phyloP scores from a whole-genome alignment of 92 coral and sea anemone genomes.

The Nematostella vectensis region DNA sequence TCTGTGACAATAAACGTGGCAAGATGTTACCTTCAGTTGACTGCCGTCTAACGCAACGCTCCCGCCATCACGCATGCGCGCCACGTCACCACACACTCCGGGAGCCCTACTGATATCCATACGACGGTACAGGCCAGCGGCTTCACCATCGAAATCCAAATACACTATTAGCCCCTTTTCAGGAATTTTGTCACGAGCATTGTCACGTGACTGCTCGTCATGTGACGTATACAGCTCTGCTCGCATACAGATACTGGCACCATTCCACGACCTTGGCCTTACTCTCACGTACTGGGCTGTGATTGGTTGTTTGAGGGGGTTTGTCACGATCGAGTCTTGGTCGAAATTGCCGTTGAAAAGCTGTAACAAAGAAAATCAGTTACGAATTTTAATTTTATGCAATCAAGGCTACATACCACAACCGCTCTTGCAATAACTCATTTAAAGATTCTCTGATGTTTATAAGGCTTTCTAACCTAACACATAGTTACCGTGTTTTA shows the following conservation, averaged over 20 bases:
- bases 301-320: constrained; percentile 35
- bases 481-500: no score
- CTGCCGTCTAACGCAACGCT: constrained; percentile 45
- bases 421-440: no score
- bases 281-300: constrained; percentile 29
- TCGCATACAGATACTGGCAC: constrained; percentile 31
- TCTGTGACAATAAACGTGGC: no score
- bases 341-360: constrained; percentile 15
- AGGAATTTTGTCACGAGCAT: constrained; percentile 9
- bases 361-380: constrained; percentile 8
- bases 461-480: no score
- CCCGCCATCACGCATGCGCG: constrained; percentile 47
- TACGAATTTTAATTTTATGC: no score
- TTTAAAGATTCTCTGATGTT: no score
- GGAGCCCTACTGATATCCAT: constrained; percentile 40
- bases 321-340: constrained; percentile 16
- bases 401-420: no score
- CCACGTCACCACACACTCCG: constrained; percentile 69
- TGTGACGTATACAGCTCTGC: constrained; percentile 30
- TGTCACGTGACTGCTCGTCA: constrained; percentile 19
- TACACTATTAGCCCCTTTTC: constrained; percentile 45
- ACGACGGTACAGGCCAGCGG: constrained; percentile 37
- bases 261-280: constrained; percentile 27
- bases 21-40: constrained; percentile 58
- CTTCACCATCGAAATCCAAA: constrained; percentile 50